Percentiles rank a stretch among this genome's conserved stretches.
Conservation (phyloP, 2,888 invertebrate genomes). For the Eustalomyia histrio region DNA sequence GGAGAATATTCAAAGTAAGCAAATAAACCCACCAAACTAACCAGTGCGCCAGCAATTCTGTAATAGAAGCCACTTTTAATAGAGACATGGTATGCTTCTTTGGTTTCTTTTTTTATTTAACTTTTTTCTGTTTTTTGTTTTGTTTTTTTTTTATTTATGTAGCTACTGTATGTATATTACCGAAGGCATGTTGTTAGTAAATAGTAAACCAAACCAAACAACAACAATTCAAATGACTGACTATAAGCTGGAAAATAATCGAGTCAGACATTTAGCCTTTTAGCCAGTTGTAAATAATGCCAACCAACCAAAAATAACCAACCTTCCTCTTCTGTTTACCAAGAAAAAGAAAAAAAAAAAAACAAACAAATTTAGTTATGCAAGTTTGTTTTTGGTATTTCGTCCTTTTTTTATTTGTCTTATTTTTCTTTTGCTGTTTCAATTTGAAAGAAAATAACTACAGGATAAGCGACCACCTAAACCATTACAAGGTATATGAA, state of each 20-base stretch:
- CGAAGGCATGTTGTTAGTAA: conserved; percentile 45
- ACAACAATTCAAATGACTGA: conserved; percentile 62
- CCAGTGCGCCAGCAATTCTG: neutral
- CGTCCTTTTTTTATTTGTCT: neutral
- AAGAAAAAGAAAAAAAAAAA: neutral
- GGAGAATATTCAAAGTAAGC: neutral
- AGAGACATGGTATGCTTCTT: conserved; percentile 49
- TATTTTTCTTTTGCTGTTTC: conserved; percentile 14
- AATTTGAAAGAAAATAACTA: conserved; percentile 29
- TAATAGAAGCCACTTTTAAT: conserved; percentile 53
- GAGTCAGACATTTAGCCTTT: conserved; percentile 65
- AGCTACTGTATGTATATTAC: conserved; percentile 18
- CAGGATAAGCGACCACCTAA: conserved; percentile 45
- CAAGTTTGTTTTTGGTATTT: conserved; percentile 36
- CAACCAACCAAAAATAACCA: conserved; percentile 28
- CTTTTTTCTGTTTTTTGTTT: neutral
- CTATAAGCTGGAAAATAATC: conserved; percentile 60
- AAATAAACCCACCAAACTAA: neutral
- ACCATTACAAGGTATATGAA: conserved; percentile 39
- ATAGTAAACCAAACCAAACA: conserved; percentile 48
- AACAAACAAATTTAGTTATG: conserved; percentile 36
- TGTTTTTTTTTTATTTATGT: neutral
- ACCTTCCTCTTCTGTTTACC: conserved; percentile 24
- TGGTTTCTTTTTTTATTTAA: neutral
- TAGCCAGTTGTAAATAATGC: conserved; percentile 63